Base-by-base conservation (phyloP, 1,140 invertebrate genomes). In the Phymastichus coffea region DNA sequence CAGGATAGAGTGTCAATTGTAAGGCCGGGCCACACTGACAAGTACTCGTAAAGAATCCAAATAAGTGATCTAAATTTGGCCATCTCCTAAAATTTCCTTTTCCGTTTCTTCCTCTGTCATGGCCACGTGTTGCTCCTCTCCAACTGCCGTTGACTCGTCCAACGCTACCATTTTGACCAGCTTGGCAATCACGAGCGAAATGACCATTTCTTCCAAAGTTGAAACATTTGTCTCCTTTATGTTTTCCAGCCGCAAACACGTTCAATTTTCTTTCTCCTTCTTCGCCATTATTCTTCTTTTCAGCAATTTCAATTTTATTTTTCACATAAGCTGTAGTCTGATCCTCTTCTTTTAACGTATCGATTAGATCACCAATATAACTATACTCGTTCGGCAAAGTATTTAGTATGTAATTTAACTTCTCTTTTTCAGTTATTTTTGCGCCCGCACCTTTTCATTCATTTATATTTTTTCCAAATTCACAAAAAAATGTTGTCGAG, bases 241-340 rank as follows among this genome's bases (percentile, higher is more conserved):
- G 33, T 25, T 26, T 57, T 43, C 37, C 52, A 66, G 70, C 66
- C 66, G 7, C 43, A 33, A 52, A 59, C 12, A 33, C 48, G 53
- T 51, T 63, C 9, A 48, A 23, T 46, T 19, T 38, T 17, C 44
- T 61, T n/a, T 41, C 35, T 35, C 57, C 64, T 58, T 28, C 23
- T 63, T 69, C 64, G 65, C 65, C 66, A 59, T 58, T 66, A 68
- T 57, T 68, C 67, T 69, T 25, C 59, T 69, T 63, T 66, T 75
- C 54, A 65, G 64, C 19, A 64, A 62, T 64, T 65, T 73, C 73
- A 63, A 78, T 76, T 71, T 77, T 76, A 52, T 57, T 67, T 14
- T 62, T 47, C 53, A 78, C 63, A 72, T 78, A 78, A 41, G 75
- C 70, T 17, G 72, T 67, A 44, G 72, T 77, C 68, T 63, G 61